These are phyloP conservation scores for Pristionchus entomophagus DNA, from an alignment of 2,888 invertebrate genomes.

Conservation along the genomic window DNA sequence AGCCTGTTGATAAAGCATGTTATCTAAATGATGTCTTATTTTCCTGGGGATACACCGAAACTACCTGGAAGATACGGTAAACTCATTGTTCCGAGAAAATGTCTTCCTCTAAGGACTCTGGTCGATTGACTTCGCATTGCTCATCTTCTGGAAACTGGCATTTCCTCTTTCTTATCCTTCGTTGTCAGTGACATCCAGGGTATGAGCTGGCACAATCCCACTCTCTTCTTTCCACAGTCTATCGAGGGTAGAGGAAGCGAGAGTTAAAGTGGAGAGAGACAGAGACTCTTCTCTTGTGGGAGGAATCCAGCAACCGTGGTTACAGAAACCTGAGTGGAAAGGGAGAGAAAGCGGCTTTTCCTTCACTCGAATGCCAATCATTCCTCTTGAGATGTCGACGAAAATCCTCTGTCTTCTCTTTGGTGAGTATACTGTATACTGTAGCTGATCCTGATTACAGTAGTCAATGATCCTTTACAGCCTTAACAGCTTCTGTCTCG, in stretches of 20 bases:
- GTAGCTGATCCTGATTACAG: neutral
- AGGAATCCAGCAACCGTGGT: slow-evolving; percentile 18
- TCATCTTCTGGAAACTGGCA: neutral
- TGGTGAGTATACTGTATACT: neutral
- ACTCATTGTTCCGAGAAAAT: neutral
- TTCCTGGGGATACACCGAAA: no score
- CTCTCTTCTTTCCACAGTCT: neutral
- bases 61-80: no score
- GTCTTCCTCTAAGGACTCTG: neutral
- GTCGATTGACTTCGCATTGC: neutral
- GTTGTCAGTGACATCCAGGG: neutral
- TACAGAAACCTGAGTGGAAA: neutral
- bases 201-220: neutral
- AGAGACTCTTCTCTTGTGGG: neutral
- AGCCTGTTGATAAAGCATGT: neutral
- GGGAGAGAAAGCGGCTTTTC: neutral
- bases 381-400: neutral
- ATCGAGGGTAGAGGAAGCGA: neutral
- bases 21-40: no score
- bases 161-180: neutral
- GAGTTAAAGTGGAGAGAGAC: neutral
- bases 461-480: neutral
- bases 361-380: neutral
- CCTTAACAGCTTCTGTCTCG: neutral
- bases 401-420: neutral